These are phyloP conservation scores for Eubucco bourcierii DNA, from an alignment of 2,113 vertebrate species.

Conservation along the genomic window DNA sequence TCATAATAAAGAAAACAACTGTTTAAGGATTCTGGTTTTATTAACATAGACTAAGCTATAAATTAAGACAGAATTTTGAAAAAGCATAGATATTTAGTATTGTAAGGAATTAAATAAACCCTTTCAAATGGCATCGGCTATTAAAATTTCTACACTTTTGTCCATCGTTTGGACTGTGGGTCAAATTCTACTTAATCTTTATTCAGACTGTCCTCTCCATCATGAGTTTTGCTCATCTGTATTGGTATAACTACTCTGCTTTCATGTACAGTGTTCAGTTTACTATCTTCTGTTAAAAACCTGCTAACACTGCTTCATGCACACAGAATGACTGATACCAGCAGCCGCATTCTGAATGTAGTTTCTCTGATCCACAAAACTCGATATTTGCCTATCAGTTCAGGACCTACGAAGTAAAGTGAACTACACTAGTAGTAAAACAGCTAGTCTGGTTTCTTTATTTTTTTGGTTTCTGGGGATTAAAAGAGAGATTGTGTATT, in stretches of 20 bases:
- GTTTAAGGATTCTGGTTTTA: constrained; percentile 21
- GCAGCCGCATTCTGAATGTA: background rate
- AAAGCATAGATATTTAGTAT: background rate
- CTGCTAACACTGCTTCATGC: background rate
- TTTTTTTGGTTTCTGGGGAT: background rate
- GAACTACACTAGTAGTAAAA: background rate
- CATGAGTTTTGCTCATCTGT: background rate
- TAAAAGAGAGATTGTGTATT: background rate
- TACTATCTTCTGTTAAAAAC: background rate
- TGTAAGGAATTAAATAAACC: constrained; percentile 14
- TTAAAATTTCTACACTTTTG: background rate
- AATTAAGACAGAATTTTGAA: constrained; percentile 37
- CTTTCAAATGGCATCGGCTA: background rate
- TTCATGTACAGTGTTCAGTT: background rate
- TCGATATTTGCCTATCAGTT: background rate
- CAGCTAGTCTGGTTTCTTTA: background rate
- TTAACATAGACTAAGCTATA: constrained; percentile 38
- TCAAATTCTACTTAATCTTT: background rate
- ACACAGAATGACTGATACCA: background rate
- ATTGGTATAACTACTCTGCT: background rate
- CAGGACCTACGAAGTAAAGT: background rate
- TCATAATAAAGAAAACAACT: background rate
- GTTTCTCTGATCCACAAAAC: background rate
- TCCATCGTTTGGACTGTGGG: background rate
- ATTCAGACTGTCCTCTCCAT: background rate